Evolutionary conservation across 2,113 vertebrate species (phyloP).

Genomic region (Poecilia latipinna): DNA sequence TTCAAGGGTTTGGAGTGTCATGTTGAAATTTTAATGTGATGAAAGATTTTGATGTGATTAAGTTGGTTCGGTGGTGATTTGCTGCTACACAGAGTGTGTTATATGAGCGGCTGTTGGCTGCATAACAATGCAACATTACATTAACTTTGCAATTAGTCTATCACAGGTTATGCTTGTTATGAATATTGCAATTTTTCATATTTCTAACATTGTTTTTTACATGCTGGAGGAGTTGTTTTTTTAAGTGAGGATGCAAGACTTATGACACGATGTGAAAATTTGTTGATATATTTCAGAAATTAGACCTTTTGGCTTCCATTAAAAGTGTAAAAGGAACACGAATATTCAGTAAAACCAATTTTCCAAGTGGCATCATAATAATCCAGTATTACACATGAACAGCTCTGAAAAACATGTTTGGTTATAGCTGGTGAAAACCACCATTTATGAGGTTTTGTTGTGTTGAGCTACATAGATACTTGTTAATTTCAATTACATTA

Average conservation of each 20-base stretch:
- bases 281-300: background rate
- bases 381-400: no score
- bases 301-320: no score
- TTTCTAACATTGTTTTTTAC: conserved; percentile 20
- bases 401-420: no score
- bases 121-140: conserved; percentile 31
- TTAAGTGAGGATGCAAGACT: background rate
- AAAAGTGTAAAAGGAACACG: no score
- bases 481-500: no score
- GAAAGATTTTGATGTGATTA: conserved; percentile 40
- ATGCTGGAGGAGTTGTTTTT: conserved; percentile 1
- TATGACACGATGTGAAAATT: no score
- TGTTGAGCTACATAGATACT: no score
- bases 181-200: conserved; percentile 13
- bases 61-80: conserved; percentile 43
- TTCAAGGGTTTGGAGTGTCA: conserved; percentile 13
- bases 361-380: no score
- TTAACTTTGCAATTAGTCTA: conserved; percentile 46
- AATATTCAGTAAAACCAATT: background rate
- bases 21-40: conserved; percentile 31
- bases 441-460: no score
- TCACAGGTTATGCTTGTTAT: conserved; percentile 37
- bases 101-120: conserved; percentile 34
- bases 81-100: conserved; percentile 36
- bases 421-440: no score